Evolutionary conservation across 2,113 vertebrate species (phyloP).

Genomic region (Onychorhynchus coronatus): DNA sequence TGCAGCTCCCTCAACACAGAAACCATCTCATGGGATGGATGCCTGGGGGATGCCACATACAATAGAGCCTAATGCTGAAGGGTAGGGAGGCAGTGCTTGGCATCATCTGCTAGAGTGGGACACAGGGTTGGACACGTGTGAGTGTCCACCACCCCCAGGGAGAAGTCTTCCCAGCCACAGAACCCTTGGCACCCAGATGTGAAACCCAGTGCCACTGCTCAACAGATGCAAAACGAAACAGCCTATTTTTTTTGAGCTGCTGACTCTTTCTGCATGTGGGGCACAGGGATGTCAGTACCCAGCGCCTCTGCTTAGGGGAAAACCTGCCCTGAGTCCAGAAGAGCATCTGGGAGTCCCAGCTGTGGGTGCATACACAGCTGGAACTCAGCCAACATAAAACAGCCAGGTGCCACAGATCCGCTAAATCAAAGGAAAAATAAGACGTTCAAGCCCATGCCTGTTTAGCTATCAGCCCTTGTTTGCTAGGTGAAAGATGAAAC

Average conservation of each 20-base stretch:
- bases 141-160: not conserved
- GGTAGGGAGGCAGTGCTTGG: rapidly evolving
- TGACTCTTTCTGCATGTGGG: not conserved
- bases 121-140: not conserved
- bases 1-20: not conserved
- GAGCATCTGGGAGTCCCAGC: not conserved
- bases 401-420: not conserved
- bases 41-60: not conserved
- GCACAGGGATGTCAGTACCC: not conserved
- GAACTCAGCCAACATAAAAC: not conserved
- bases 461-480: not conserved
- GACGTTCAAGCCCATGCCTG: not conserved
- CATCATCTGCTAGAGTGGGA: not conserved
- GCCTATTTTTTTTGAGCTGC: not conserved
- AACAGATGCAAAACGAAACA: not conserved
- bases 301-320: not conserved
- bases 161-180: not conserved
- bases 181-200: not conserved
- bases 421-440: not conserved
- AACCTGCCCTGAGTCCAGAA: not conserved
- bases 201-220: not conserved
- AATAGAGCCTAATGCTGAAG: not conserved
- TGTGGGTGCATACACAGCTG: not conserved
- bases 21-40: not conserved
- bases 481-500: not conserved